These are phyloP conservation scores for Porites lutea DNA, from an alignment of 64 coral and sea anemone species.

Conservation along the genomic window DNA sequence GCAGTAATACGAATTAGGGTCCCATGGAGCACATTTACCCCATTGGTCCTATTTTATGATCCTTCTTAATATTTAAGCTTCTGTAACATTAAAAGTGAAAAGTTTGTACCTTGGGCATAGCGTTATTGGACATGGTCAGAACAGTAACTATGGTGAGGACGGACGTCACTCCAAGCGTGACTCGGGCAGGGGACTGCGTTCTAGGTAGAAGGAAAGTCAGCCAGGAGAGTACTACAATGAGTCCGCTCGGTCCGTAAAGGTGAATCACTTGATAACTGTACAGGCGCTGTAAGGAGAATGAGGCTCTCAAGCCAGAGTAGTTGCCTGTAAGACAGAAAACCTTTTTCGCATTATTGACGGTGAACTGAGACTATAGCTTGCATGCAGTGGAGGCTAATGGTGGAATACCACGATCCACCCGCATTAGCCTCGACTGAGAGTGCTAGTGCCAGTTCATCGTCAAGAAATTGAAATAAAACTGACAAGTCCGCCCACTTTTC, in stretches of 20 bases:
- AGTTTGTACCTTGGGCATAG: constrained; percentile 62
- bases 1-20: too few species aligned
- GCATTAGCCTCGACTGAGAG: too few species aligned
- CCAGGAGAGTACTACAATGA: constrained; percentile 64
- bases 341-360: not conserved
- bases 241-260: constrained; percentile 37
- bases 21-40: not conserved
- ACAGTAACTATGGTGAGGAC: constrained; percentile 57
- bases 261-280: constrained; percentile 58
- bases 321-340: constrained; percentile 42
- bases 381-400: too few species aligned
- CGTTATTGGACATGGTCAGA: constrained; percentile 49
- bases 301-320: constrained; percentile 53
- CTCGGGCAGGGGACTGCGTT: constrained; percentile 37
- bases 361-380: too few species aligned
- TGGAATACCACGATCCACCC: too few species aligned
- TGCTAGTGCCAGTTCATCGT: too few species aligned
- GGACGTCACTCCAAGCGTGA: constrained; percentile 68
- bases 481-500: too few species aligned
- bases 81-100: not conserved
- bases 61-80: too few species aligned
- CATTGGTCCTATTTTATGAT: not conserved
- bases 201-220: constrained; percentile 59
- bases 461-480: too few species aligned
- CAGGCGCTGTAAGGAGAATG: constrained; percentile 39